Percentiles rank a stretch among this genome's conserved stretches.
Conservation (phyloP, 2,888 invertebrate genomes). For the Drosophila percnosoma region DNA sequence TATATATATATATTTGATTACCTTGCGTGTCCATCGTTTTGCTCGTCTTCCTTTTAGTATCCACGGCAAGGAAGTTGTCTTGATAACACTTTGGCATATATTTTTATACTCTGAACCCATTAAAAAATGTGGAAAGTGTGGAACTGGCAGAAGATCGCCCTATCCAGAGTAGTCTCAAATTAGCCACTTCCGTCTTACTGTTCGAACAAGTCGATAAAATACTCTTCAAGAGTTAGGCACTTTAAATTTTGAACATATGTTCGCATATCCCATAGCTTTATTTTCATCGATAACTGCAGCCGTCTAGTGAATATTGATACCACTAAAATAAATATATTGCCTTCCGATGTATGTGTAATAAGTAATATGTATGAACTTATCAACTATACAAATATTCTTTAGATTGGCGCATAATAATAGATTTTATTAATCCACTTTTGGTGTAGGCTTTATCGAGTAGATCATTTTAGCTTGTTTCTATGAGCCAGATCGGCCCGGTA, state of each 20-base stretch:
- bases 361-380: too few species aligned
- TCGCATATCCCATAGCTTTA: background rate
- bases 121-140: background rate
- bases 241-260: background rate
- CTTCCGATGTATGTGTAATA: background rate
- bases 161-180: background rate
- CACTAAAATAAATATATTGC: background rate
- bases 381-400: rapidly evolving
- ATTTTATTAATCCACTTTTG: background rate
- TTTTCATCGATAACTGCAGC: background rate
- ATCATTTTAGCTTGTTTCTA: background rate
- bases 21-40: background rate
- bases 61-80: background rate
- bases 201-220: background rate
- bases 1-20: background rate
- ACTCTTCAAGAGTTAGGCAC: background rate
- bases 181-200: background rate
- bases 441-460: background rate
- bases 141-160: rapidly evolving
- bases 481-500: background rate
- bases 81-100: background rate
- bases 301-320: background rate
- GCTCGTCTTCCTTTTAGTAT: background rate
- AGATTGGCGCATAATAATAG: background rate
- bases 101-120: background rate